phyloP scores from a whole-genome alignment of 2,888 invertebrate genomes.

The Dryobotodes eremita region DNA sequence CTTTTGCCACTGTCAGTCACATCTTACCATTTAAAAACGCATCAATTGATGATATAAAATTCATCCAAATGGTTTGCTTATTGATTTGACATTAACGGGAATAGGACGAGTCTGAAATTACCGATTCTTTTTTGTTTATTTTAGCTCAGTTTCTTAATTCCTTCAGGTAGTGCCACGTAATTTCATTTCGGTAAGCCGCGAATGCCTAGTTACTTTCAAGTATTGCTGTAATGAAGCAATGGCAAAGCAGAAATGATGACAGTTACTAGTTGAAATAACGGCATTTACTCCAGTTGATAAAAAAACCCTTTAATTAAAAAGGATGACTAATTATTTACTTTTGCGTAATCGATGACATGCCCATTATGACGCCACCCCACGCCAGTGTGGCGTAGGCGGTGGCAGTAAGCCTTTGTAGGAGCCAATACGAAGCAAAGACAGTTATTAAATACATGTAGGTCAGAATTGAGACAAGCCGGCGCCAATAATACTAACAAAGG shows the following conservation, averaged over 20 bases:
- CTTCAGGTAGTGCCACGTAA: neutral
- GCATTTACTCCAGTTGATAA: neutral
- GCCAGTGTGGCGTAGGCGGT: conserved; percentile 36
- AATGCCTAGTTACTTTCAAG: neutral
- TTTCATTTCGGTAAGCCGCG: neutral
- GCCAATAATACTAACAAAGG: conserved; percentile 44
- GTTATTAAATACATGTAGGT: conserved; percentile 60
- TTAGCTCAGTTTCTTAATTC: neutral
- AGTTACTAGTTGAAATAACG: neutral
- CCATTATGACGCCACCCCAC: conserved; percentile 24
- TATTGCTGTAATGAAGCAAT: neutral
- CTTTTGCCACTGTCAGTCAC: no score
- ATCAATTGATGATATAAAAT: neutral
- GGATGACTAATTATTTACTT: conserved; percentile 18
- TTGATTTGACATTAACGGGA: conserved; percentile 6
- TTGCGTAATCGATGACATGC: conserved; percentile 22
- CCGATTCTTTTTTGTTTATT: neutral
- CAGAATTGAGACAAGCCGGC: conserved; percentile 60
- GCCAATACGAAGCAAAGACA: conserved; percentile 29
- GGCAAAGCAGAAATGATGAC: neutral
- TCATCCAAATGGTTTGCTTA: neutral
- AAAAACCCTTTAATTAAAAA: neutral
- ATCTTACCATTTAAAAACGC: conserved; percentile 3
- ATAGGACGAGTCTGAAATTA: neutral
- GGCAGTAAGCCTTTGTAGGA: conserved; percentile 28